Evolutionary conservation across 2,888 invertebrate genomes (phyloP), one percentile per base, ranked within the genome.

Genomic region (Rutpela maculata): DNA sequence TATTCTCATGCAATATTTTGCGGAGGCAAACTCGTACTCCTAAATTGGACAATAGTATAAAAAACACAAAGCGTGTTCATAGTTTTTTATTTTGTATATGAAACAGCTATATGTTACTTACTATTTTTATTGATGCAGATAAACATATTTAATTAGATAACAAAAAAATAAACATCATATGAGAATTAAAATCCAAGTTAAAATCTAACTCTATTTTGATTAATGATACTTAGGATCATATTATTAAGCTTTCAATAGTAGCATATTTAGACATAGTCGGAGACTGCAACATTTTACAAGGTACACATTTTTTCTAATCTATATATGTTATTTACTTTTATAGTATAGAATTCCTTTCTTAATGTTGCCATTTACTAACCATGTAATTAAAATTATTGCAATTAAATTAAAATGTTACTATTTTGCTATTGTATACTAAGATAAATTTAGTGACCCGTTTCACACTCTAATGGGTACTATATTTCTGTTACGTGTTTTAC

Each of bases 111-210:
- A 43, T 43, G 43, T 38, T 43, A 15, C 3, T 38, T 43, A 15
- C 3, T 15, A 5, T 50, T 50, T 50, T 50, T 50, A 50, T n/a
- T 19, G 22, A 38, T 18, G 9, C 18, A 65, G 63, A 65, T 65
- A 65, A 65, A n/a, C 18, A 5, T 38, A 65, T 65, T 65, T 43
- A 65, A 65, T 43, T 43, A 65, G 65, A 65, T 43, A 65, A 65
- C 43, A 43, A 19, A 22, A n/a, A 19, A 38, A 43, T 38, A 19
- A 65, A 43, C 18, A 65, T 38, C 6, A 12, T 43, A 26, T 63
- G 10, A 35, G 62, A 63, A 63, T 35, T 35, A 63, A 63, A 62
- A 26, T 26, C 31, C 31, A 62, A 22, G 31, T 31, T 62, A 31
- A 22, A 26, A 18, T 38, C 35, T 65, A 65, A 65, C 18, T 38